phyloP scores from a whole-genome alignment of 1,140 invertebrate species.

The Drosophila erecta region DNA sequence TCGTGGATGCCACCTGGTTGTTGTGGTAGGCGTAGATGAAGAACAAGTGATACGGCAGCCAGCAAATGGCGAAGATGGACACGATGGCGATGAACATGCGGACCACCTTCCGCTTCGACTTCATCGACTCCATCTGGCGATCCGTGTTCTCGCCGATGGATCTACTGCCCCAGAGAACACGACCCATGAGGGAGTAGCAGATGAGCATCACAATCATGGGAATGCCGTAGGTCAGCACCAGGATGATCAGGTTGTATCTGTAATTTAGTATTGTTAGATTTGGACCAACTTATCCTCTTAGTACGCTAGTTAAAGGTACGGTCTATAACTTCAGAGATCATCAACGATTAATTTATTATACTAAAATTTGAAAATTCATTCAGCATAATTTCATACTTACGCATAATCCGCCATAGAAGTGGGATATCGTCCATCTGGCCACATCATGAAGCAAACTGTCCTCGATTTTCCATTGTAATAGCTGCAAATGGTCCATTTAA shows the following conservation, averaged over 20 bases:
- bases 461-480: conserved; percentile 86
- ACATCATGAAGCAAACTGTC: conserved; percentile 87
- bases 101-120: conserved; percentile 94
- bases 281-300: too few species aligned
- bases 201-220: conserved; percentile 95
- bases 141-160: conserved; percentile 96
- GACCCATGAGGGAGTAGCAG: conserved; percentile 94
- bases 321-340: too few species aligned
- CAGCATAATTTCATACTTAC: conserved; percentile 83
- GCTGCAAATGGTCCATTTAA: conserved; percentile 55
- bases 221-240: conserved; percentile 95
- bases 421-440: conserved; percentile 88
- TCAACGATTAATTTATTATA: too few species aligned
- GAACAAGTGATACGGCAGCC: conserved; percentile 95
- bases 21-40: conserved; percentile 94
- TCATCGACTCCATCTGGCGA: conserved; percentile 92
- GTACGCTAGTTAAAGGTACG: too few species aligned
- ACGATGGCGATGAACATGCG: conserved; percentile 86
- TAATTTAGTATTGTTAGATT: too few species aligned
- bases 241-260: conserved; percentile 94
- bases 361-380: too few species aligned
- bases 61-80: conserved; percentile 93
- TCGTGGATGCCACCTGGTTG: conserved; percentile 88
- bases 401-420: conserved; percentile 86
- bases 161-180: conserved; percentile 89